Evolutionary conservation across 2,888 invertebrate species (phyloP).

Genomic region (Thymelicus lineola): DNA sequence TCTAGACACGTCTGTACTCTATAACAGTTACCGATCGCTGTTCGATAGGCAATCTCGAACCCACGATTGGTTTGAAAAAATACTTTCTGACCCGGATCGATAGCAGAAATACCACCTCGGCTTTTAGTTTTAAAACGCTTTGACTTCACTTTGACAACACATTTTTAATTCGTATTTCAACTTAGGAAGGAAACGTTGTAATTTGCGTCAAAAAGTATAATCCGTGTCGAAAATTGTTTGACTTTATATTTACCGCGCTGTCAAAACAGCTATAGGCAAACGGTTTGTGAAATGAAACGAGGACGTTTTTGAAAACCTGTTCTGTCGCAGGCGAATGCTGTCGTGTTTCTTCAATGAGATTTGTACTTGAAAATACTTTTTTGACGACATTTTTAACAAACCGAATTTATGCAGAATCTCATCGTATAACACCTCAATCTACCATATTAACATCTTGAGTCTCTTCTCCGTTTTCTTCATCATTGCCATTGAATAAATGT

Average conservation of each 20-base stretch:
- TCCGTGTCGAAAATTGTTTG: slow-evolving; percentile 34
- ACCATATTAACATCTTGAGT: slow-evolving; percentile 50
- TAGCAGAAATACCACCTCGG: slow-evolving; percentile 49
- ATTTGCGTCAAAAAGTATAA: slow-evolving; percentile 37
- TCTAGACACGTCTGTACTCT: slow-evolving; percentile 53
- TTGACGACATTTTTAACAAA: slow-evolving; percentile 46
- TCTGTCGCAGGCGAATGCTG: slow-evolving; percentile 54
- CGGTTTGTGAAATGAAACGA: slow-evolving; percentile 63
- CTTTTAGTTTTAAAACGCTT: slow-evolving; percentile 33
- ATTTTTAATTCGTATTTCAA: slow-evolving; percentile 39
- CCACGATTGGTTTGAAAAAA: slow-evolving; percentile 63
- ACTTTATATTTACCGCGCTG: slow-evolving; percentile 51
- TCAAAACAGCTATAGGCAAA: slow-evolving; percentile 53
- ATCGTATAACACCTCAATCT: slow-evolving; percentile 38
- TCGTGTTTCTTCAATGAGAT: slow-evolving; percentile 62
- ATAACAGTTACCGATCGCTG: slow-evolving; percentile 58
- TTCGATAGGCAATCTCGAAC: slow-evolving; percentile 67
- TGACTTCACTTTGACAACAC: slow-evolving; percentile 28
- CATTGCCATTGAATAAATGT: slow-evolving; percentile 56
- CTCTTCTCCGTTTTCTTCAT: slow-evolving; percentile 56
- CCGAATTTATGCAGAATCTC: slow-evolving; percentile 47
- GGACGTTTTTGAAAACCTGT: slow-evolving; percentile 65
- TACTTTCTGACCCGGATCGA: slow-evolving; percentile 57
- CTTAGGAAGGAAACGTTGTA: slow-evolving; percentile 16
- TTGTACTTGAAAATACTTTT: slow-evolving; percentile 49